Conservation (phyloP, 2,797 vertebrate genomes). For the Hapalemur alaotrensis region DNA sequence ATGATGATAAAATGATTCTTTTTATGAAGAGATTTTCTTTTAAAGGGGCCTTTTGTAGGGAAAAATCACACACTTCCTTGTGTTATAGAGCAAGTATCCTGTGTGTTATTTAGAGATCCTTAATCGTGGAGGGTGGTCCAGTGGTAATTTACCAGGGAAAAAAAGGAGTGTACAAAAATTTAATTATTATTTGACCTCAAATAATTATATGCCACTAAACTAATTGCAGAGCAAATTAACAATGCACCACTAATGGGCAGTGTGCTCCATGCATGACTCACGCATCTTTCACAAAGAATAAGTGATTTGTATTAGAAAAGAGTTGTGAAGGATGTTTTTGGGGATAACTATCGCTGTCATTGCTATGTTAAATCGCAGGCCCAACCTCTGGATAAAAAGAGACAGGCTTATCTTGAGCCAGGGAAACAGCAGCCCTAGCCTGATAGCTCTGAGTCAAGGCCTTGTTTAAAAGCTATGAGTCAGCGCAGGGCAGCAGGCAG, state of each 20-base stretch:
- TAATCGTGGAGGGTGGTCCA: slow-evolving; percentile 90
- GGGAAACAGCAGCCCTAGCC: slow-evolving; percentile 85
- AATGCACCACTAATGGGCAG: slow-evolving; percentile 86
- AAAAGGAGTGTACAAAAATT: slow-evolving; percentile 89
- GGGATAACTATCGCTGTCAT: slow-evolving; percentile 86
- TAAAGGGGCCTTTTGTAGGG: slow-evolving; percentile 78
- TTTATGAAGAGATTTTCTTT: slow-evolving; percentile 72
- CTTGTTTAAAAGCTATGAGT: slow-evolving; percentile 90
- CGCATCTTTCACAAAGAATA: slow-evolving; percentile 88
- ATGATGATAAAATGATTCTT: slow-evolving; percentile 68
- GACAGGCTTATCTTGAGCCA: slow-evolving; percentile 89
- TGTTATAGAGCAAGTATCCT: slow-evolving; percentile 78
- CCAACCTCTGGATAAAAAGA: slow-evolving; percentile 86
- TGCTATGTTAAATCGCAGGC: slow-evolving; percentile 87
- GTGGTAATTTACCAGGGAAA: slow-evolving; percentile 80
- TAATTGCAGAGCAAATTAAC: slow-evolving; percentile 89
- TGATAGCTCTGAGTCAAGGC: slow-evolving; percentile 88
- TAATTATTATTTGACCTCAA: slow-evolving; percentile 92
- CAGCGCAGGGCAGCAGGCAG: slow-evolving; percentile 81
- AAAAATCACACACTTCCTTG: slow-evolving; percentile 84
- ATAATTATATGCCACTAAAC: slow-evolving; percentile 90
- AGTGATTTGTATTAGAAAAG: slow-evolving; percentile 88
- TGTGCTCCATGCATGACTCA: slow-evolving; percentile 86
- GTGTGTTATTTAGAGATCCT: slow-evolving; percentile 81
- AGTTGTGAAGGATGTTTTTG: slow-evolving; percentile 85